Evolutionary conservation across 2,888 invertebrate species (phyloP).

Genomic region (Incurvaria masculella): DNA sequence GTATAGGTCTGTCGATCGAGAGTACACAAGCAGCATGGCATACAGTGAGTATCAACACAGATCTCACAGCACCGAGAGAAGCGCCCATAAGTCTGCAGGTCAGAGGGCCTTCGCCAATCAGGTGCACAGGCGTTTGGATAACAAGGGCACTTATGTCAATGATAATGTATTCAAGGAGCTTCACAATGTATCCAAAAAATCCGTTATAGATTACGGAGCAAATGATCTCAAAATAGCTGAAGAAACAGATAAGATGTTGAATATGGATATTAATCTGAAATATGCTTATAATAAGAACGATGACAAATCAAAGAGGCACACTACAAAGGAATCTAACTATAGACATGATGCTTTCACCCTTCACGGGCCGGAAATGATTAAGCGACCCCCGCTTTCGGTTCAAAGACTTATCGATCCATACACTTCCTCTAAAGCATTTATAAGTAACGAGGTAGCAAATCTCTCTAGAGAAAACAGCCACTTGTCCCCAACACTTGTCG

Average conservation of each 20-base stretch:
- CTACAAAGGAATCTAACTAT: slow-evolving; percentile 32
- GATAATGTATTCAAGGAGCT: slow-evolving; percentile 49
- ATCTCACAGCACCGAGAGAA: slow-evolving; percentile 33
- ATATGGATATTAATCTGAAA: slow-evolving; percentile 36
- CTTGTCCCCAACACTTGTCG: slow-evolving; percentile 27
- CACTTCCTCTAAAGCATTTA: slow-evolving; percentile 43
- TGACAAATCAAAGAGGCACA: slow-evolving; percentile 30
- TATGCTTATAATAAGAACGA: slow-evolving; percentile 19
- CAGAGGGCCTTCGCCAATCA: slow-evolving; percentile 51
- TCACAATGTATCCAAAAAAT: slow-evolving; percentile 44
- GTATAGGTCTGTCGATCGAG: slow-evolving; percentile 37
- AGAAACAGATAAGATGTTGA: slow-evolving; percentile 48
- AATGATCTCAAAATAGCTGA: slow-evolving; percentile 52
- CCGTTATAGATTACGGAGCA: slow-evolving; percentile 45
- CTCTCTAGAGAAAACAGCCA: slow-evolving; percentile 30
- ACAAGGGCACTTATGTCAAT: slow-evolving; percentile 49
- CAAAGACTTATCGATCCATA: slow-evolving; percentile 40
- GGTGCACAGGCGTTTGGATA: slow-evolving; percentile 51
- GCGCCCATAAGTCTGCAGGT: slow-evolving; percentile 39
- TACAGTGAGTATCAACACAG: slow-evolving; percentile 32
- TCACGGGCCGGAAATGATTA: slow-evolving; percentile 32
- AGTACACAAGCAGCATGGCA: slow-evolving; percentile 23
- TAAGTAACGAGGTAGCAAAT: slow-evolving; percentile 33
- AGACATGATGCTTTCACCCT: slow-evolving; percentile 37
- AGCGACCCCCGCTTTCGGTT: slow-evolving; percentile 33